Conservation (phyloP, 2,797 vertebrate species). For the Atherinosoma microstoma region DNA sequence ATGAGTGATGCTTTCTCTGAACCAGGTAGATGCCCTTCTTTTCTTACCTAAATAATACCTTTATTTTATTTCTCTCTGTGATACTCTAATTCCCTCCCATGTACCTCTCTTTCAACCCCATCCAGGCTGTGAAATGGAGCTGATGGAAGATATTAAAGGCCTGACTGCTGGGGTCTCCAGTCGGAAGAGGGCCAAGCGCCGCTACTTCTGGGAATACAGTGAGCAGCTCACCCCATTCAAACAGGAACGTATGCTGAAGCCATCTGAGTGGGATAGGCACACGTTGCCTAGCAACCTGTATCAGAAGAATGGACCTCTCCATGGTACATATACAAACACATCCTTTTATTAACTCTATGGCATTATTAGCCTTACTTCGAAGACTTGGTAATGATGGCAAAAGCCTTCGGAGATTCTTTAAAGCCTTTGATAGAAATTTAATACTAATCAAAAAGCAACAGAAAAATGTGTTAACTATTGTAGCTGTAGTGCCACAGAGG, state of each 20-base stretch:
- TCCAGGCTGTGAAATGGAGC: slow-evolving; percentile 94
- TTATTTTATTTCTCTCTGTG: not conserved
- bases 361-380: not conserved
- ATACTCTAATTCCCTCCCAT: not conserved
- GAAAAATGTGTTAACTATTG: no score
- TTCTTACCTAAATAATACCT: not conserved
- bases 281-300: slow-evolving; percentile 98
- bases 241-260: slow-evolving; percentile 94
- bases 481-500: no score
- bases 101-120: not conserved
- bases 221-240: slow-evolving; percentile 94
- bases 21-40: slow-evolving; percentile 85
- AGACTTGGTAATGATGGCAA: not conserved
- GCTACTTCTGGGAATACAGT: slow-evolving; percentile 99
- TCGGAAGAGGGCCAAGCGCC: slow-evolving; percentile 93
- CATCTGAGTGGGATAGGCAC: slow-evolving; percentile 95
- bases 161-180: slow-evolving; percentile 90
- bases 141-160: slow-evolving; percentile 94
- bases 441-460: no score
- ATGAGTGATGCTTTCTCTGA: slow-evolving; percentile 98
- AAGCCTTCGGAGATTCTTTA: not conserved
- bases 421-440: slow-evolving; percentile 1
- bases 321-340: slow-evolving; percentile 84
- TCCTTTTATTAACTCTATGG: not conserved
- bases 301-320: slow-evolving; percentile 97